Percentiles rank a stretch among this genome's conserved stretches.
These are phyloP conservation scores for Dendrocincla fuliginosa DNA, from an alignment of 2,797 vertebrate genomes.

Conservation along the genomic window DNA sequence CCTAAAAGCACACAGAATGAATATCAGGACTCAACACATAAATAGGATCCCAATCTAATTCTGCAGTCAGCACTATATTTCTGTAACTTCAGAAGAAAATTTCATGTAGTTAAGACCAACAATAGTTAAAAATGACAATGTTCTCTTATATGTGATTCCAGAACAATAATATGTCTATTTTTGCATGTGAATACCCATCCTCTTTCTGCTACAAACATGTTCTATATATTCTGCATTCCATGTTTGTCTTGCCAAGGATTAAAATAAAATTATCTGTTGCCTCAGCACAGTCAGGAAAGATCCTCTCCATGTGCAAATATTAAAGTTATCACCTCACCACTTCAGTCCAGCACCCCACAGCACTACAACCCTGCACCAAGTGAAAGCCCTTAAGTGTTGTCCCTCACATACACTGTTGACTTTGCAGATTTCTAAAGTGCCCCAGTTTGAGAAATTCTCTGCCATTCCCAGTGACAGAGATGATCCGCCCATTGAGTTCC, in stretches of 20 bases:
- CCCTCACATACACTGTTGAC: not conserved
- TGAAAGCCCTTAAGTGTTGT: not conserved
- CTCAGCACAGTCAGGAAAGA: not conserved
- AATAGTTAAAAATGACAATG: not conserved
- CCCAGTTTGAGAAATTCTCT: not conserved
- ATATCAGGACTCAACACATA: not conserved
- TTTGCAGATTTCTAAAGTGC: not conserved
- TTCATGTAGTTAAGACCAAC: not conserved
- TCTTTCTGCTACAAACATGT: not conserved
- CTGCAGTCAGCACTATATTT: not conserved
- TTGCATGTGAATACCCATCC: rapidly evolving
- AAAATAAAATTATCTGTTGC: not conserved
- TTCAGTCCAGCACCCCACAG: not conserved
- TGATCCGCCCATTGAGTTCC: not conserved
- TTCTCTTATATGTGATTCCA: not conserved
- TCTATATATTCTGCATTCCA: not conserved
- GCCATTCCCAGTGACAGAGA: not conserved
- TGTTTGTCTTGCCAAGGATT: not conserved
- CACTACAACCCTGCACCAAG: not conserved
- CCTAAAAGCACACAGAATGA: slow-evolving; percentile 31
- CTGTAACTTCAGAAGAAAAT: not conserved
- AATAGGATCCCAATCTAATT: not conserved
- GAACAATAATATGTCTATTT: not conserved
- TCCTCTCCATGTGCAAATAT: rapidly evolving
- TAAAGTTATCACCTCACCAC: not conserved